Conservation (phyloP, 1,140 invertebrate species). For the Diorhabda elongata region DNA sequence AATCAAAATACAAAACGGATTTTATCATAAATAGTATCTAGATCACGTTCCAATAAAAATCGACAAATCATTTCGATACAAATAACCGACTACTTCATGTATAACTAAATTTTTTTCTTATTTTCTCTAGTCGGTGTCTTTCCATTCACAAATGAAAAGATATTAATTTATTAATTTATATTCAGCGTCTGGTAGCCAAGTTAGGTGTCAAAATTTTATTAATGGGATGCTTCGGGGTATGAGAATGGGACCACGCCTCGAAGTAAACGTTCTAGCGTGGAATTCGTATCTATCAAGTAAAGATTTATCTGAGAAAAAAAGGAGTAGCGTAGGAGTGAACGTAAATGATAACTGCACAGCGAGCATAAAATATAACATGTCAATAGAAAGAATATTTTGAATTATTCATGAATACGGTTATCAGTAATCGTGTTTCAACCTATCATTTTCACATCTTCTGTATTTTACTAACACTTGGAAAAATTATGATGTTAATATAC, state of each 20-base stretch:
- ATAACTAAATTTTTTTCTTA: neutral
- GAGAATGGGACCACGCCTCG: constrained; percentile 34
- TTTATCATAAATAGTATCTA: too few relatives aligned
- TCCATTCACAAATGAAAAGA: constrained; percentile 14
- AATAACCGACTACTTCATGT: neutral
- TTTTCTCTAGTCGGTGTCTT: constrained; percentile 4
- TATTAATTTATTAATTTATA: constrained; percentile 43
- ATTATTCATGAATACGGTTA: constrained; percentile 8
- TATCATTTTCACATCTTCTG: constrained; percentile 12
- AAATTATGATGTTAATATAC: too few relatives aligned
- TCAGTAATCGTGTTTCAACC: constrained; percentile 10
- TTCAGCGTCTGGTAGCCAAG: constrained; percentile 38
- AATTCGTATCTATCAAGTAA: constrained; percentile 30
- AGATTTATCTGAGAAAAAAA: constrained; percentile 25
- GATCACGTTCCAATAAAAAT: too few relatives aligned
- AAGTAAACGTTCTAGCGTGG: constrained; percentile 26
- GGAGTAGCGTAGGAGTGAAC: constrained; percentile 27
- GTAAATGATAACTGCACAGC: constrained; percentile 27
- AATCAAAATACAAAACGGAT: too few relatives aligned
- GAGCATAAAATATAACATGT: constrained; percentile 30
- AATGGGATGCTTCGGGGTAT: constrained; percentile 36
- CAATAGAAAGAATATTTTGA: constrained; percentile 15
- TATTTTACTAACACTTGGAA: neutral
- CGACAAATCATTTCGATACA: neutral
- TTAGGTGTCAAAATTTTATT: constrained; percentile 40